Percentiles rank a stretch among this genome's conserved stretches.
phyloP scores from a whole-genome alignment of 1,140 invertebrate species.

The Bombus huntii region DNA sequence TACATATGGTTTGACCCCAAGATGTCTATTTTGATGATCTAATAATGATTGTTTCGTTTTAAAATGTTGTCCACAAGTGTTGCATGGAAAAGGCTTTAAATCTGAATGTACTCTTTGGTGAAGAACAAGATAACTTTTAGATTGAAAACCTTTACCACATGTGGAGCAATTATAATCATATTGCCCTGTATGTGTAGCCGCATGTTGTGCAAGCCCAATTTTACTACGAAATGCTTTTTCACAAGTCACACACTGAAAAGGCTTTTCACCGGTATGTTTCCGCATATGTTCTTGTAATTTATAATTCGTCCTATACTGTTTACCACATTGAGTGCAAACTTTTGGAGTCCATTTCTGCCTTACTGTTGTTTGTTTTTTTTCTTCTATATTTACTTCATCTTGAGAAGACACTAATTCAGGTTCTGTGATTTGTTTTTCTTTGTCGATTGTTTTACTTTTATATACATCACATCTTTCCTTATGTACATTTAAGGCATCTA shows the following conservation, averaged over 20 bases:
- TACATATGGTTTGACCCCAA: slow-evolving; percentile 91
- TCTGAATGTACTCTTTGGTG: slow-evolving; percentile 88
- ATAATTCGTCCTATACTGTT: slow-evolving; percentile 85
- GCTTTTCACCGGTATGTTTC: slow-evolving; percentile 92
- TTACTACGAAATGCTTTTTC: slow-evolving; percentile 88
- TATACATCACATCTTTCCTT: slow-evolving; percentile 75
- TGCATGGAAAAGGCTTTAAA: slow-evolving; percentile 85
- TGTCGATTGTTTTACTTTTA: slow-evolving; percentile 54
- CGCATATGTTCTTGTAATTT: slow-evolving; percentile 90
- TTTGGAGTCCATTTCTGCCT: slow-evolving; percentile 82
- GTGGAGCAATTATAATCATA: slow-evolving; percentile 87
- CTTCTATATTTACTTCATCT: slow-evolving; percentile 51
- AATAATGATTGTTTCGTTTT: slow-evolving; percentile 89
- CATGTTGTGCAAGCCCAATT: slow-evolving; percentile 87
- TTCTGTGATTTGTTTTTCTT: slow-evolving; percentile 52
- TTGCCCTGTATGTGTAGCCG: slow-evolving; percentile 86
- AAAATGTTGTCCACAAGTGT: slow-evolving; percentile 86
- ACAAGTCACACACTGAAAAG: slow-evolving; percentile 90
- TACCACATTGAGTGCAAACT: slow-evolving; percentile 84
- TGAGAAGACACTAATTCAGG: slow-evolving; percentile 39
- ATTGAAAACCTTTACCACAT: slow-evolving; percentile 89
- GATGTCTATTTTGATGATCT: slow-evolving; percentile 92
- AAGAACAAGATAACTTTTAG: slow-evolving; percentile 87
- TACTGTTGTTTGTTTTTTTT: slow-evolving; percentile 69
- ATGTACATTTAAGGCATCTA: slow-evolving; percentile 80